Conservation (phyloP, 2,113 vertebrate species). For the Rhea americana region DNA sequence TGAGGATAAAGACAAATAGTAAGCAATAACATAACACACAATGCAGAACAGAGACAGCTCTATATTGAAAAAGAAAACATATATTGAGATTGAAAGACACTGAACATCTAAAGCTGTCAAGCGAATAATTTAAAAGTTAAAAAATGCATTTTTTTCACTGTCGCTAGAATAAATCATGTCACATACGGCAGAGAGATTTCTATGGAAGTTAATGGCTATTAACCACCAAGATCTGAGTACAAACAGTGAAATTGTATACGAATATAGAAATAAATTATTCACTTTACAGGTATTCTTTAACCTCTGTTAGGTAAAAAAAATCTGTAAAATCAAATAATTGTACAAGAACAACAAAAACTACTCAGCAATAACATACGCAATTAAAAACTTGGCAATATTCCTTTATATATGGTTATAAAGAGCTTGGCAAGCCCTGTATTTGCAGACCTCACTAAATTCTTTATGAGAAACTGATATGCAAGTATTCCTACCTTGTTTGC, state of each 20-base stretch:
- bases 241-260: not conserved
- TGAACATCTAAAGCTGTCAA: not conserved
- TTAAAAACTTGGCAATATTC: not conserved
- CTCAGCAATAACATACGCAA: not conserved
- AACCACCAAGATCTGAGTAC: not conserved
- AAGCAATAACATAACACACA: not conserved
- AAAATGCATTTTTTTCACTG: not conserved
- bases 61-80: not conserved
- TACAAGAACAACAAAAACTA: not conserved
- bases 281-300: not conserved
- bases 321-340: not conserved
- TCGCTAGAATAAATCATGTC: not conserved
- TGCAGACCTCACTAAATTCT: not conserved
- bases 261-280: not conserved
- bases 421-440: not conserved
- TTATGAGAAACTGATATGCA: not conserved
- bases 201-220: not conserved
- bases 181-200: not conserved
- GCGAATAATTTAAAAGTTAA: not conserved
- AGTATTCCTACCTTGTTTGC: not conserved
- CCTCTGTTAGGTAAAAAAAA: not conserved
- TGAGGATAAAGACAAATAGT: not conserved
- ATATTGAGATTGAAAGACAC: not conserved
- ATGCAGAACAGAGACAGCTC: not conserved
- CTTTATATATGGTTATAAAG: not conserved